Evolutionary conservation across 2,888 invertebrate genomes (phyloP).

Genomic region (Watsonalla binaria): DNA sequence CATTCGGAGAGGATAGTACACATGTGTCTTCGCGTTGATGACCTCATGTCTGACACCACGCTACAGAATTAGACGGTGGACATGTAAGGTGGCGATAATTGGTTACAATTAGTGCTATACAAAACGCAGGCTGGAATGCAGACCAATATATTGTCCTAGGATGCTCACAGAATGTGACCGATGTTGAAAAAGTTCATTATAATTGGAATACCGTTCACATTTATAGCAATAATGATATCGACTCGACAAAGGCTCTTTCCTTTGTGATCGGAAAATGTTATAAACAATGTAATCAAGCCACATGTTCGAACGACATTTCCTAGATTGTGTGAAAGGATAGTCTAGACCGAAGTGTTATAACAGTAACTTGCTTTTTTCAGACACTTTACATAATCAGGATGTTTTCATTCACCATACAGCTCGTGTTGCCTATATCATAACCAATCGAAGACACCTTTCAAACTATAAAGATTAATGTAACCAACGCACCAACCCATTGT

Average conservation of each 20-base stretch:
- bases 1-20: constrained; percentile 2
- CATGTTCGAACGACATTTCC: too few species aligned
- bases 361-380: too few species aligned
- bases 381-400: too few species aligned
- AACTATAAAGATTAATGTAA: not conserved
- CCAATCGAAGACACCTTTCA: not conserved
- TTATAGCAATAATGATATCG: not conserved
- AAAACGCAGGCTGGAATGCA: not conserved
- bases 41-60: constrained; percentile 36
- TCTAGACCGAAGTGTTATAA: too few species aligned
- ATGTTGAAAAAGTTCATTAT: not conserved
- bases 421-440: too few species aligned
- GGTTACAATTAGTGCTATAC: constrained; percentile 1
- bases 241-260: too few species aligned
- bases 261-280: too few species aligned
- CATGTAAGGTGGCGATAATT: constrained; percentile 4
- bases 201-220: not conserved
- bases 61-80: constrained; percentile 4
- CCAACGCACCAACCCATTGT: not conserved
- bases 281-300: too few species aligned
- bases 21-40: constrained; percentile 30
- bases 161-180: not conserved
- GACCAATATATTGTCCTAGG: not conserved
- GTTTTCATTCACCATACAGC: too few species aligned
- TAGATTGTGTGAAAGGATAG: too few species aligned